Evolutionary conservation across 2,888 invertebrate genomes (phyloP).

Genomic region (Diogma glabrata): DNA sequence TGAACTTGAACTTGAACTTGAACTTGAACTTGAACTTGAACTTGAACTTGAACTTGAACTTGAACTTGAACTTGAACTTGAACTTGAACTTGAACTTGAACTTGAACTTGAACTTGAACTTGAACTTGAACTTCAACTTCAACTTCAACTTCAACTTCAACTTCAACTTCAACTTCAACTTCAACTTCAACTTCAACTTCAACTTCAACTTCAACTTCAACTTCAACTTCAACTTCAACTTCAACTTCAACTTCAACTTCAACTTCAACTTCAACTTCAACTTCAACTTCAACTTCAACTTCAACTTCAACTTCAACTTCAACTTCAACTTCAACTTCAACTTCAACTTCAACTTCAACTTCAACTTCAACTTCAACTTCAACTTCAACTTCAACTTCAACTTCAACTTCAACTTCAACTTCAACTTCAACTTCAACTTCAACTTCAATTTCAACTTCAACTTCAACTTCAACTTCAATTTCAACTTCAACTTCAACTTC

Average conservation of each 20-base stretch:
- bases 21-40: no score
- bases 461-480: slow-evolving; percentile 11
- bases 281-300: slow-evolving; percentile 10
- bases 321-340: slow-evolving; percentile 11
- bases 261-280: slow-evolving; percentile 11
- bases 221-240: slow-evolving; percentile 9
- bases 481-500: slow-evolving; percentile 10
- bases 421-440: slow-evolving; percentile 10
- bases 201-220: no score
- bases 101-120: no score
- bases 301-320: slow-evolving; percentile 8
- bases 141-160: no score
- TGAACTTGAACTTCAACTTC: no score
- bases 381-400: slow-evolving; percentile 11
- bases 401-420: slow-evolving; percentile 11
- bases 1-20: no score
- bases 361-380: slow-evolving; percentile 9
- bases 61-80: no score
- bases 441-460: neutral
- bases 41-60: no score
- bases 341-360: slow-evolving; percentile 10
- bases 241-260: slow-evolving; percentile 11
- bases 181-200: no score
- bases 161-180: no score
- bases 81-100: no score